phyloP scores from a whole-genome alignment of 2,888 invertebrate genomes.

The Caenorhabditis macrosperma region DNA sequence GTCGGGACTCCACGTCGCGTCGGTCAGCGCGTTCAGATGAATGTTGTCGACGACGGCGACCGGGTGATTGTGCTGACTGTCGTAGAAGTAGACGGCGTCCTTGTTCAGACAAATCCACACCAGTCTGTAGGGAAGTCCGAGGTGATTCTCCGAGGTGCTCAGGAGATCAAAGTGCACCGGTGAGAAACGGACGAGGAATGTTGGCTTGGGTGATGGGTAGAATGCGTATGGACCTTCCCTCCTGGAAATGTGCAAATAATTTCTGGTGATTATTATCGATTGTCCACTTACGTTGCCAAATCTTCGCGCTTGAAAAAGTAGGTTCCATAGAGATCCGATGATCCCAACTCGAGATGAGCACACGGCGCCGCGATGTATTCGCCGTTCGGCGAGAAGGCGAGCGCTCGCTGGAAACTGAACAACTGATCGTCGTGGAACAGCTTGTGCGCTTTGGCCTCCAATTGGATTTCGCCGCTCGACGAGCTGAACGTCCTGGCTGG shows the following conservation, averaged over 20 bases:
- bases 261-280: background rate
- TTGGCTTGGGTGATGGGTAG: no score
- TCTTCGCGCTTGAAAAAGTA: conserved; percentile 84
- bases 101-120: conserved; percentile 93
- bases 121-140: conserved; percentile 86
- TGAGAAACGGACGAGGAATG: conserved; percentile 89
- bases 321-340: conserved; percentile 83
- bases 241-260: background rate
- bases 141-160: conserved; percentile 58
- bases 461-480: conserved; percentile 31
- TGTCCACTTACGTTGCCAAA: conserved; percentile 81
- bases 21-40: conserved; percentile 91
- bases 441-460: conserved; percentile 79
- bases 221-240: no score
- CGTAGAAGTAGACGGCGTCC: conserved; percentile 88
- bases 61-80: conserved; percentile 89
- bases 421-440: conserved; percentile 93
- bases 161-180: conserved; percentile 86
- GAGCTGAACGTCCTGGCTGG: no score
- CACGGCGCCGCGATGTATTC: conserved; percentile 93
- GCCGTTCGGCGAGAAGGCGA: no score
- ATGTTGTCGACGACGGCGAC: conserved; percentile 89
- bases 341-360: conserved; percentile 76
- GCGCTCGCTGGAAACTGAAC: conserved; percentile 92
- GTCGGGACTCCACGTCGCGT: conserved; percentile 90